Conservation (phyloP, 2,888 invertebrate species). For the Adineta ricciae region DNA sequence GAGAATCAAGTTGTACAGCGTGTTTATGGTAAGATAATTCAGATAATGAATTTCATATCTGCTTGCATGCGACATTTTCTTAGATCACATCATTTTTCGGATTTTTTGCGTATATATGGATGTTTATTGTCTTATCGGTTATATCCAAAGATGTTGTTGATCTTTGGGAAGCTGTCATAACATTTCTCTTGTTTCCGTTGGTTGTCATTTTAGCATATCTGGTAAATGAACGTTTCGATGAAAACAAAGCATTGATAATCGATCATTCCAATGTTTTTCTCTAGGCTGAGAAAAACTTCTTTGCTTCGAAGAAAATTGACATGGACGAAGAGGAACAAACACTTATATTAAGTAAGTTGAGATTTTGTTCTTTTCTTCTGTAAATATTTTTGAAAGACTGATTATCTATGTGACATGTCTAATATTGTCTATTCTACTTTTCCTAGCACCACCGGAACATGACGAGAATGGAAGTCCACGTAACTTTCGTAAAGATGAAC, state of each 20-base stretch:
- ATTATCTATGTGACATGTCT: background rate
- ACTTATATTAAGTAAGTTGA: background rate
- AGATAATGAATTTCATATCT: no score
- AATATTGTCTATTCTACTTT: background rate
- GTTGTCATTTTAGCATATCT: slow-evolving; percentile 47
- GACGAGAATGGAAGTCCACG: background rate
- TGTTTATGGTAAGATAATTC: background rate
- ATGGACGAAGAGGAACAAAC: slow-evolving; percentile 25
- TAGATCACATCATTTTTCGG: background rate
- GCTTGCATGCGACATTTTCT: background rate
- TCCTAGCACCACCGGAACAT: background rate
- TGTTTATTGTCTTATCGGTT: slow-evolving; percentile 53
- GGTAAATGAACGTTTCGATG: background rate
- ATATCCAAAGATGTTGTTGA: slow-evolving; percentile 52
- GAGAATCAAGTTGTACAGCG: slow-evolving; percentile 41
- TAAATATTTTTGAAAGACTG: background rate
- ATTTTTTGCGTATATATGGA: slow-evolving; percentile 57
- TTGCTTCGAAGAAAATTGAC: slow-evolving; percentile 1
- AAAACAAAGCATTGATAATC: background rate
- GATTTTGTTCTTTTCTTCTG: background rate
- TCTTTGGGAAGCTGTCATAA: slow-evolving; percentile 57
- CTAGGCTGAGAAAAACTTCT: slow-evolving; percentile 30
- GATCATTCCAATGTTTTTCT: background rate
- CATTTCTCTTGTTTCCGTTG: slow-evolving; percentile 55
- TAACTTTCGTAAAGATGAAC: background rate